phyloP scores from a whole-genome alignment of 2,113 vertebrate genomes.

The Pterophyllum scalare region DNA sequence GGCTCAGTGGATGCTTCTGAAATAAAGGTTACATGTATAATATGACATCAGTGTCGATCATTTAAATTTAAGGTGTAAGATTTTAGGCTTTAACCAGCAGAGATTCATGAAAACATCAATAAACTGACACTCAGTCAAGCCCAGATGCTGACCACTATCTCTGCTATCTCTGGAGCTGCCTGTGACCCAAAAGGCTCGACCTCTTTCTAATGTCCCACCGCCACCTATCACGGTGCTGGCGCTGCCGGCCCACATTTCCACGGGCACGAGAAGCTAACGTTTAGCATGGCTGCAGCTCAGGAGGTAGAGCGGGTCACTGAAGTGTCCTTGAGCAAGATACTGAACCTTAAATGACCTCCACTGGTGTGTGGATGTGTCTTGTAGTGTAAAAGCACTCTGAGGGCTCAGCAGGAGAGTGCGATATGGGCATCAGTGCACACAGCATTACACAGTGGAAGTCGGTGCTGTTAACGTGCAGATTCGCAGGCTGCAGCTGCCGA shows the following conservation, averaged over 20 bases:
- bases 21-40: not conserved
- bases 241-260: fast-evolving
- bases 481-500: not conserved
- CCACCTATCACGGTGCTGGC: not conserved
- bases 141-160: not conserved
- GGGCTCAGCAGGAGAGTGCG: fast-evolving
- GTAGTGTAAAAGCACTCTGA: not conserved
- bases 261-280: not conserved
- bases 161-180: not conserved
- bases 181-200: not conserved
- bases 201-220: not conserved
- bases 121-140: not conserved
- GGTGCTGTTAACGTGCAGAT: not conserved
- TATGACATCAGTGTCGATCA: not conserved
- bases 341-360: not conserved
- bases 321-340: not conserved
- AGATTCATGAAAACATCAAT: not conserved
- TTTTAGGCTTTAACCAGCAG: not conserved
- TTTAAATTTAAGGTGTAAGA: not conserved
- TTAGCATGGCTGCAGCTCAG: not conserved
- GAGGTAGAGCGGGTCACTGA: not conserved
- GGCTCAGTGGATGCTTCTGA: not conserved
- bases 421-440: fast-evolving
- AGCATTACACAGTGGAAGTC: not conserved
- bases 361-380: not conserved